Conservation (phyloP, 2,888 invertebrate species). For the Pollenia griseotomentosa region DNA sequence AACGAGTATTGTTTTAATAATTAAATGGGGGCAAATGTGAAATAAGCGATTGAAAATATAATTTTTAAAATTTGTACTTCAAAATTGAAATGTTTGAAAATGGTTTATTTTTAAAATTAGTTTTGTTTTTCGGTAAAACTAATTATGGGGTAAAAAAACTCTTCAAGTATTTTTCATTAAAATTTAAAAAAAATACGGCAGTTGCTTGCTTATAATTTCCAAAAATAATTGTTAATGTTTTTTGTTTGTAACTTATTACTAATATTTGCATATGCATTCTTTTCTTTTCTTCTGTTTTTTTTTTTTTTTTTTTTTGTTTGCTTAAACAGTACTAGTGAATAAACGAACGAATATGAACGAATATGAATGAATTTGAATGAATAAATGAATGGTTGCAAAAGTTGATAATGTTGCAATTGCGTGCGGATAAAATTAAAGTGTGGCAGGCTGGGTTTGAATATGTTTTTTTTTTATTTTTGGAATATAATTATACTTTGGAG, state of each 20-base stretch:
- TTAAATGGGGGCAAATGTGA: conserved; percentile 27
- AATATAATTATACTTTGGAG: conserved; percentile 48
- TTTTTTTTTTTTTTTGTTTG: too few species aligned
- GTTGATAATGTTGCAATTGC: conserved; percentile 71
- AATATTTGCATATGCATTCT: conserved; percentile 45
- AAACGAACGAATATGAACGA: too few species aligned
- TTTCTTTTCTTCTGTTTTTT: not conserved
- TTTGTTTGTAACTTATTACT: not conserved
- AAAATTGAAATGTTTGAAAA: conserved; percentile 22
- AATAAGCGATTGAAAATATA: conserved; percentile 10
- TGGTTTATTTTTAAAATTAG: not conserved
- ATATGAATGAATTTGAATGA: not conserved
- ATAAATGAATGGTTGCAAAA: conserved; percentile 18
- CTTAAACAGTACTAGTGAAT: too few species aligned
- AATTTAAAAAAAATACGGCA: conserved; percentile 5
- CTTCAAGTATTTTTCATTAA: conserved; percentile 18
- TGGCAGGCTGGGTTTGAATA: conserved; percentile 36
- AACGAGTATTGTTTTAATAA: conserved; percentile 19
- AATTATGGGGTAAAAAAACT: not conserved
- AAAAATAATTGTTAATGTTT: conserved; percentile 19
- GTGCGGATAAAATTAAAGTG: conserved; percentile 57
- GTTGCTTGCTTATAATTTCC: not conserved
- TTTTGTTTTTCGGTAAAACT: conserved; percentile 16
- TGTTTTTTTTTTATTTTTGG: not conserved
- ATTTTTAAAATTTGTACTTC: conserved; percentile 13